These are phyloP conservation scores for Cyprinodon brontotheroides DNA, from an alignment of 2,113 vertebrate genomes.

Conservation along the genomic window DNA sequence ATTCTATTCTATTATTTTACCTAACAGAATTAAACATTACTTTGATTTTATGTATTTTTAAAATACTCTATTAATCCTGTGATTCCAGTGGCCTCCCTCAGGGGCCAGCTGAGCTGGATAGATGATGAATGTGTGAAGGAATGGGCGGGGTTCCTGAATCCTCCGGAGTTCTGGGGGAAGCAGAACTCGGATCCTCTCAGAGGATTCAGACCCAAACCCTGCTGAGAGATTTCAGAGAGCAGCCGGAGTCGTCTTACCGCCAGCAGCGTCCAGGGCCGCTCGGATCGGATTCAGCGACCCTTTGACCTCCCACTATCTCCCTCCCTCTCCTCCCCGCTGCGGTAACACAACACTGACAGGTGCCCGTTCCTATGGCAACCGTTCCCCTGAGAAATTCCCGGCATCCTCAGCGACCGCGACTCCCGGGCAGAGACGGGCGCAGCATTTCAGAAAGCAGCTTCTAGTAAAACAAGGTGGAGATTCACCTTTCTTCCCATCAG, in stretches of 20 bases:
- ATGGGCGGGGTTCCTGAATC: no score
- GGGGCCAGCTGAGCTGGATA: no score
- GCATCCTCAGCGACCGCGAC: constrained; percentile 65
- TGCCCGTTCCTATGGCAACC: constrained; percentile 76
- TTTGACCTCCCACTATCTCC: constrained; percentile 63
- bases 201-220: constrained; percentile 36
- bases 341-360: constrained; percentile 82
- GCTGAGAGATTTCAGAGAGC: constrained; percentile 46
- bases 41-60: no score
- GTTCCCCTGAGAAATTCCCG: constrained; percentile 71
- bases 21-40: no score
- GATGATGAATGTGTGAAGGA: no score
- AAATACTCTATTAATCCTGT: no score
- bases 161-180: no score
- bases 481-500: constrained; percentile 70
- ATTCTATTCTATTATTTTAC: no score
- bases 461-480: constrained; percentile 65
- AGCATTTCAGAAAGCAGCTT: constrained; percentile 50
- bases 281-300: constrained; percentile 70
- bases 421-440: constrained; percentile 28
- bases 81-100: no score
- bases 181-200: not conserved
- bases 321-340: constrained; percentile 55
- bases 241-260: constrained; percentile 61
- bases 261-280: constrained; percentile 44